Percentiles rank a stretch among this genome's conserved stretches.
phyloP scores from a whole-genome alignment of 2,113 vertebrate species.

The Canis aureus region DNA sequence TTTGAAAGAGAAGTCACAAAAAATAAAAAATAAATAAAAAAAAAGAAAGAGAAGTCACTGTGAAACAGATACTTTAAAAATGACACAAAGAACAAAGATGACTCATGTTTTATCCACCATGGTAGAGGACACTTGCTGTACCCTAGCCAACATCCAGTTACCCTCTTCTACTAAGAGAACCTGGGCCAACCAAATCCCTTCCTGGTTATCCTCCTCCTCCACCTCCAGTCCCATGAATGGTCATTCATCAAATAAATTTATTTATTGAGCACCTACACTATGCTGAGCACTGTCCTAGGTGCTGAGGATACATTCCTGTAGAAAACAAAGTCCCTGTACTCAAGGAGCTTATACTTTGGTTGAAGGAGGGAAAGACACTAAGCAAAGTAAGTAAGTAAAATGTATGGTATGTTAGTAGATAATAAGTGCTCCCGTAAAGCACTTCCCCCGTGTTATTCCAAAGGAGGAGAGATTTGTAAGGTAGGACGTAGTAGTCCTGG shows the following conservation, averaged over 20 bases:
- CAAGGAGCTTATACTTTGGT: not conserved
- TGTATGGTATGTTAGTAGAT: no score
- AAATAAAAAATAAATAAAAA: no score
- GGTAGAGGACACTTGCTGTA: not conserved
- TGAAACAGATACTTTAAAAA: not conserved
- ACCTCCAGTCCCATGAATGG: not conserved
- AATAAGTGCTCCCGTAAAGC: not conserved
- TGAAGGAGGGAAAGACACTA: not conserved
- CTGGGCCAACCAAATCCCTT: not conserved
- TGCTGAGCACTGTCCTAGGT: conserved; percentile 27
- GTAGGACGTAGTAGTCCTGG: not conserved
- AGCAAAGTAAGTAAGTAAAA: not conserved
- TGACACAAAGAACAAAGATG: not conserved
- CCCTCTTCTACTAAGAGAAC: not conserved
- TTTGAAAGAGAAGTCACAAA: not conserved
- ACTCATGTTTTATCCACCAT: not conserved
- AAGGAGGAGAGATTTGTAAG: not conserved
- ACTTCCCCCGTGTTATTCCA: not conserved
- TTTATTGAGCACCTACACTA: not conserved
- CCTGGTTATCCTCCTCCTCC: not conserved
- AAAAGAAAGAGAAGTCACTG: not conserved
- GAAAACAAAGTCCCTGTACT: not conserved
- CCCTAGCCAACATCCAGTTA: not conserved
- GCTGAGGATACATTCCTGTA: not conserved
- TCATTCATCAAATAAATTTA: not conserved